Percentiles rank a stretch among this genome's conserved stretches.
These are phyloP conservation scores for Moxostoma hubbsi DNA, from an alignment of 2,797 vertebrate genomes.

Conservation along the genomic window DNA sequence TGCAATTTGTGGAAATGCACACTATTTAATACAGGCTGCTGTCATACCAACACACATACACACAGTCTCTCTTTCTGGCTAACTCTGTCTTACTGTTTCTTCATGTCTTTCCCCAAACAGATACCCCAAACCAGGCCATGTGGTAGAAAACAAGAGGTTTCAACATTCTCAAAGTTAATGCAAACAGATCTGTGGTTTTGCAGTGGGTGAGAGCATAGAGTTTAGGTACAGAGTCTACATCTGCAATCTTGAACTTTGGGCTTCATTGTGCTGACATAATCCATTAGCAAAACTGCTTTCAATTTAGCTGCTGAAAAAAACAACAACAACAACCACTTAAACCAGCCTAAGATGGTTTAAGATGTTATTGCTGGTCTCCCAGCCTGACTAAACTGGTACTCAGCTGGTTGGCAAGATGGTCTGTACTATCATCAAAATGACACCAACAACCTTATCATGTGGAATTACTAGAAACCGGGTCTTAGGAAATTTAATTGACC, in stretches of 20 bases:
- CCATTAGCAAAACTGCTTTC: slow-evolving; percentile 23
- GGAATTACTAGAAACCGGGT: slow-evolving; percentile 74
- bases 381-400: too few species aligned
- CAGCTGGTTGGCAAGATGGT: too few species aligned
- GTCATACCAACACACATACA: background rate
- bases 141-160: slow-evolving; percentile 33
- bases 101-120: slow-evolving; percentile 25
- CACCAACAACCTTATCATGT: slow-evolving; percentile 54
- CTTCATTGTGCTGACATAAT: slow-evolving; percentile 8
- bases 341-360: too few species aligned
- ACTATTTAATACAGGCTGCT: slow-evolving; percentile 3
- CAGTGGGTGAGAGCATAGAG: slow-evolving; percentile 22
- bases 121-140: slow-evolving; percentile 23
- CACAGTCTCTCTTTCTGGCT: background rate
- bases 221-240: slow-evolving; percentile 17
- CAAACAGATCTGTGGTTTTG: slow-evolving; percentile 43
- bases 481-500: slow-evolving; percentile 79
- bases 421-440: slow-evolving; percentile 11
- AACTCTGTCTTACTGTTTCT: slow-evolving; percentile 17
- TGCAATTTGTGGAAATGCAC: slow-evolving; percentile 25
- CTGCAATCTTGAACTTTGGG: background rate
- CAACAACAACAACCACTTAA: too few species aligned
- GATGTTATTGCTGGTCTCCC: too few species aligned
- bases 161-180: slow-evolving; percentile 37
- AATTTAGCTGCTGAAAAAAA: background rate